Conservation (phyloP, 2,113 vertebrate genomes). For the Aldabrachelys gigantea region DNA sequence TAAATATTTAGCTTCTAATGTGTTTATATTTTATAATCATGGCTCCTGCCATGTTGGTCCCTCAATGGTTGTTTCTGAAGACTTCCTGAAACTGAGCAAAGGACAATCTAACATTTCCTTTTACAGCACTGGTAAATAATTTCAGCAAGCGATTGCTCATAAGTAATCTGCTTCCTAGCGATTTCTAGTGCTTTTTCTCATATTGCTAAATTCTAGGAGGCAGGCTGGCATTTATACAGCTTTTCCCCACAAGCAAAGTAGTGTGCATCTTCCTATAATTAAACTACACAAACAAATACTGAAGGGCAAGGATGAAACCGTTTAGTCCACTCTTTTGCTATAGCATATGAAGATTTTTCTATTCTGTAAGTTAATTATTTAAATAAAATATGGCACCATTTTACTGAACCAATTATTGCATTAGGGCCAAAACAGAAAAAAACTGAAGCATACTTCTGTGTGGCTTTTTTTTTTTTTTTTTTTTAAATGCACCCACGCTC, state of each 20-base stretch:
- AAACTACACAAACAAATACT: background rate
- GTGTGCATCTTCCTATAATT: background rate
- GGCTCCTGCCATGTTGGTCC: background rate
- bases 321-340: background rate
- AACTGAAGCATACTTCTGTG: background rate
- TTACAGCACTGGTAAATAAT: background rate
- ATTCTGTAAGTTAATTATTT: background rate
- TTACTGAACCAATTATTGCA: background rate
- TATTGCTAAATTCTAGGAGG: background rate
- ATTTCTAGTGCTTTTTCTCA: background rate
- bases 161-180: background rate
- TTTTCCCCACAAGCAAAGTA: background rate
- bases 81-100: background rate
- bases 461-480: background rate
- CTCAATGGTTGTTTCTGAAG: background rate
- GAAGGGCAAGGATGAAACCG: rapidly evolving
- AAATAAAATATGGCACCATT: background rate
- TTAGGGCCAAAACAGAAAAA: background rate
- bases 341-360: background rate
- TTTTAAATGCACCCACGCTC: background rate
- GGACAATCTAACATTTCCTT: background rate
- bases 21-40: background rate
- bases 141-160: rapidly evolving
- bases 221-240: background rate
- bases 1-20: background rate